Percentiles rank a stretch among this genome's conserved stretches.
Conservation (phyloP, 2,797 vertebrate species). For the Phalloptychus januarius region DNA sequence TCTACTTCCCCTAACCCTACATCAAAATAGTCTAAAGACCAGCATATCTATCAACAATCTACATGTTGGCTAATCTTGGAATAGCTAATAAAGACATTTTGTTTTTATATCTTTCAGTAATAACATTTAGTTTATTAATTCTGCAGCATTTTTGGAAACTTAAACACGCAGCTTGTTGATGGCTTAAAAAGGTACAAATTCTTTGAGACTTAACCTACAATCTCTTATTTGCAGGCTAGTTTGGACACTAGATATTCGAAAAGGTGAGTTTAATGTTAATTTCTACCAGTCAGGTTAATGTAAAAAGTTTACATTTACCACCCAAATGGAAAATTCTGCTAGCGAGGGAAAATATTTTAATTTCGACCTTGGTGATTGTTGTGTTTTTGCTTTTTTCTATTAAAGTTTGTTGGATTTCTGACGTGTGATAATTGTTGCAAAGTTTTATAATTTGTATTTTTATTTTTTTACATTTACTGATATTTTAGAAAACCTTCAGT, state of each 20-base stretch:
- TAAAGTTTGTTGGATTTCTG: not conserved
- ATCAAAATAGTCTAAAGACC: not conserved
- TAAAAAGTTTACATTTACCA: not conserved
- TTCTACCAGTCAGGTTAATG: not conserved
- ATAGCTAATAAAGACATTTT: not conserved
- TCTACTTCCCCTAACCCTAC: not conserved
- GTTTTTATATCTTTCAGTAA: not conserved
- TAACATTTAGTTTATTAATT: not conserved
- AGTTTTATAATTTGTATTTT: not conserved
- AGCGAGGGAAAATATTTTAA: not conserved
- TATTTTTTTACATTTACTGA: conserved; percentile 1
- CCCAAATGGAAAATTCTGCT: not conserved
- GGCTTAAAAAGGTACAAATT: too few species aligned
- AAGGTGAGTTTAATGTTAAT: conserved; percentile 81
- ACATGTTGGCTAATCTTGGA: not conserved
- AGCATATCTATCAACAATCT: not conserved
- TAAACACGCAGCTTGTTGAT: not conserved
- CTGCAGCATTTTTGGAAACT: not conserved
- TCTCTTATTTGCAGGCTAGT: conserved; percentile 75
- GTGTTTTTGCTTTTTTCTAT: not conserved
- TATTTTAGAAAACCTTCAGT: conserved; percentile 89
- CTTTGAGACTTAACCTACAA: conserved; percentile 12
- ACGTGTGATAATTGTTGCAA: not conserved
- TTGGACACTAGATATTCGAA: conserved; percentile 86
- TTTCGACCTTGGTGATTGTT: not conserved